Conservation (phyloP, 2,797 vertebrate genomes). For the Anguilla marmorata region DNA sequence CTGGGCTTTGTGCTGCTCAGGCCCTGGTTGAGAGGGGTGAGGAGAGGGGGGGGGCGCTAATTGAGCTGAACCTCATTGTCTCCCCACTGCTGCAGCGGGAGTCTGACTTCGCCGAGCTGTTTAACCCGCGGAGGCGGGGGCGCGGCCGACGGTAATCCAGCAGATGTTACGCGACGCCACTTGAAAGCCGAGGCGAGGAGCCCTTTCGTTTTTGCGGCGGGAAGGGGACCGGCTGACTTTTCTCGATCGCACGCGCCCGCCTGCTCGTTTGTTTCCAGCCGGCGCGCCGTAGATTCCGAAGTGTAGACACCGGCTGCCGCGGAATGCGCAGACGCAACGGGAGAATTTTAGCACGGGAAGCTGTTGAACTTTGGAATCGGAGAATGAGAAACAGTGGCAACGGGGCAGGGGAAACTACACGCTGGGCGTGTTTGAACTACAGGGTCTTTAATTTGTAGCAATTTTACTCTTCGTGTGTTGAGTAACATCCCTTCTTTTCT, state of each 20-base stretch:
- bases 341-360: not conserved
- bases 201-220: not conserved
- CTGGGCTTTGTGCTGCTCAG: constrained; percentile 46
- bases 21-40: constrained; percentile 42
- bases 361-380: not conserved
- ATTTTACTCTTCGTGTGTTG: not conserved
- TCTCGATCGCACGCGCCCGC: not conserved
- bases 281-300: not conserved
- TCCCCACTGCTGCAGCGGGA: not conserved
- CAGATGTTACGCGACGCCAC: constrained; percentile 12
- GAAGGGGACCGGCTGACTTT: not conserved
- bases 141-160: not conserved
- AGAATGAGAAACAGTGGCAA: not conserved
- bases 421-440: not conserved
- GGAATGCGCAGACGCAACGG: not conserved
- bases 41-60: constrained; percentile 11
- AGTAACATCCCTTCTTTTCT: not conserved
- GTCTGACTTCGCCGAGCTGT: constrained; percentile 9
- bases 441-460: not conserved
- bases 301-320: not conserved
- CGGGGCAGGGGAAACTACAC: not conserved
- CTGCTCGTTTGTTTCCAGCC: not conserved
- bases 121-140: constrained; percentile 16
- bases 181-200: not conserved
- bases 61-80: constrained; percentile 32